phyloP scores from a whole-genome alignment of 2,888 invertebrate species.

The Blomia tropicalis region DNA sequence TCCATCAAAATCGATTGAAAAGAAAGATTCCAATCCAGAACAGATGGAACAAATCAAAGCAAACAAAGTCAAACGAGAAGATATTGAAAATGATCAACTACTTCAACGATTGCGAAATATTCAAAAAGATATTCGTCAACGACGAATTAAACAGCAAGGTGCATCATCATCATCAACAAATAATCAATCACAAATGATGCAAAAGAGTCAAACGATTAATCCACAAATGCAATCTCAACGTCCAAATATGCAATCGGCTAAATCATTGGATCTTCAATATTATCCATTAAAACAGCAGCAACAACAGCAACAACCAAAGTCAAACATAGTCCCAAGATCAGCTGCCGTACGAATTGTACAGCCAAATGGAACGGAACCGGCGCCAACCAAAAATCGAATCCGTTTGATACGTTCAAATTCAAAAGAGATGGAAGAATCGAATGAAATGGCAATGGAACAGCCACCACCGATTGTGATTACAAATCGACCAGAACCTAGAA shows the following conservation, averaged over 20 bases:
- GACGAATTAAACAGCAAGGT: neutral
- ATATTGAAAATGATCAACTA: constrained; percentile 9
- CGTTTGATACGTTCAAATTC: neutral
- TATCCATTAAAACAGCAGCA: neutral
- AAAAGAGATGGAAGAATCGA: neutral
- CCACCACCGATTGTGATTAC: neutral
- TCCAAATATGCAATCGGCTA: neutral
- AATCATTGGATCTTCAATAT: constrained; percentile 10
- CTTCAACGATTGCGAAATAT: neutral
- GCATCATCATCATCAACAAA: neutral
- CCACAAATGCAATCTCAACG: neutral
- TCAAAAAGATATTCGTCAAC: constrained; percentile 6
- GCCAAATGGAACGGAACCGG: neutral
- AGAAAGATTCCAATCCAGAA: neutral
- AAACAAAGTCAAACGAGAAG: neutral
- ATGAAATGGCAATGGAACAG: neutral
- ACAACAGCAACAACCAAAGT: neutral
- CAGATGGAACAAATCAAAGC: neutral
- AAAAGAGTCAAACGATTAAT: neutral
- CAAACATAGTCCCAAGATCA: neutral
- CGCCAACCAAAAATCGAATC: constrained; percentile 9
- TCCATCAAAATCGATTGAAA: neutral
- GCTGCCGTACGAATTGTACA: neutral
- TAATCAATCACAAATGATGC: neutral
- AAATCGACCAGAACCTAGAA: neutral